Evolutionary conservation across 2,113 vertebrate genomes (phyloP).

Genomic region (Passerina amoena): DNA sequence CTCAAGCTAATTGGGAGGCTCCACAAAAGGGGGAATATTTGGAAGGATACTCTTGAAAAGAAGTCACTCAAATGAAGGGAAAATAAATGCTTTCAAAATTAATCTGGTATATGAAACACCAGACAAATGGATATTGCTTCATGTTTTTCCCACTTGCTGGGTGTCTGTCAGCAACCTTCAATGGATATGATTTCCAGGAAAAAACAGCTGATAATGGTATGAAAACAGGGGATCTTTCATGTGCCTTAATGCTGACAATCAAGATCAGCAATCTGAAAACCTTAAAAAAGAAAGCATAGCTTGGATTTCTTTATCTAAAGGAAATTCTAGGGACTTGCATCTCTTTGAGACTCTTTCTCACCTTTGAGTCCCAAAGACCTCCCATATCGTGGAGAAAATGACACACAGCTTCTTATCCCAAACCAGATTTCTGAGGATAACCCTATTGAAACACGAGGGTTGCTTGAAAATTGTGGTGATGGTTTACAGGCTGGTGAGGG

Average conservation of each 20-base stretch:
- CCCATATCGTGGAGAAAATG: neutral
- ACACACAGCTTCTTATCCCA: no score
- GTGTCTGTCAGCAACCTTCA: neutral
- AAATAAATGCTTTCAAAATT: neutral
- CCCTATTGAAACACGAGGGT: neutral
- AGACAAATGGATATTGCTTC: neutral
- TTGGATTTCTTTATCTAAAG: neutral
- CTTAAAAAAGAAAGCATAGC: neutral
- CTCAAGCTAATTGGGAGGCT: neutral
- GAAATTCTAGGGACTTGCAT: neutral
- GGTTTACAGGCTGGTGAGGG: neutral
- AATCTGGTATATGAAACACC: neutral
- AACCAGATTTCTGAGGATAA: neutral
- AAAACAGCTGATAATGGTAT: neutral
- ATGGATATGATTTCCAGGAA: neutral
- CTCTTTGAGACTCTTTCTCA: neutral
- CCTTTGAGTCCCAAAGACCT: neutral
- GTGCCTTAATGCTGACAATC: neutral
- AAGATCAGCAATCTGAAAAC: neutral
- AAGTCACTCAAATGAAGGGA: fast-evolving
- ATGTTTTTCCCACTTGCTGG: neutral
- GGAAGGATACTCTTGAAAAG: neutral
- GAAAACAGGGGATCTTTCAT: neutral
- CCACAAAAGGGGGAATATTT: neutral
- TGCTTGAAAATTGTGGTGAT: neutral